These are phyloP conservation scores for Zosterops borbonicus DNA, from an alignment of 2,113 vertebrate species.

Conservation along the genomic window DNA sequence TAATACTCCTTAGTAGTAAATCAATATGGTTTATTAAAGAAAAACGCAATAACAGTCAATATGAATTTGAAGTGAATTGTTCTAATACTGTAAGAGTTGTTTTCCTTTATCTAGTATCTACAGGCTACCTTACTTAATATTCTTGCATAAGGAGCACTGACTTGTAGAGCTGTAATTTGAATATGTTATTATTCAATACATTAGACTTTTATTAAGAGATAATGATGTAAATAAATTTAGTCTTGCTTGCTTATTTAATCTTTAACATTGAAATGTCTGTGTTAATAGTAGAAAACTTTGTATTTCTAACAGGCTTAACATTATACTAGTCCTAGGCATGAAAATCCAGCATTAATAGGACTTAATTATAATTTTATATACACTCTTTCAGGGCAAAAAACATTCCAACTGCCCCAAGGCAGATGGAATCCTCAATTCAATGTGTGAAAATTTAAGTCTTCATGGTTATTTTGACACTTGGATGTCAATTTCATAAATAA, in stretches of 20 bases:
- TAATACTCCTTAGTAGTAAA: not conserved
- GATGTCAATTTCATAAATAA: slow-evolving; percentile 10
- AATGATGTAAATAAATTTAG: slow-evolving; percentile 6
- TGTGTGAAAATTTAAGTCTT: slow-evolving; percentile 17
- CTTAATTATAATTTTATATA: not conserved
- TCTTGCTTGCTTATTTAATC: slow-evolving; percentile 1
- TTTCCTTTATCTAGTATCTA: not conserved
- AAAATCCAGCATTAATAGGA: not conserved
- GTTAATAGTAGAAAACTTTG: not conserved
- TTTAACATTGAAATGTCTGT: not conserved
- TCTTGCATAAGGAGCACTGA: not conserved
- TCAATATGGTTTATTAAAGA: not conserved
- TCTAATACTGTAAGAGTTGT: not conserved
- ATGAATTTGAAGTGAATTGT: not conserved
- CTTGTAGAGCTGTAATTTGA: not conserved
- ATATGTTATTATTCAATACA: not conserved
- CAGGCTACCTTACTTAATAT: not conserved
- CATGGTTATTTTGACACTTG: slow-evolving; percentile 2
- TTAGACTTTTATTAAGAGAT: not conserved
- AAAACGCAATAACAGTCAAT: not conserved
- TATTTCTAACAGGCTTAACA: not conserved
- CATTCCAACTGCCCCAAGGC: not conserved
- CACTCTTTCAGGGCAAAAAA: not conserved
- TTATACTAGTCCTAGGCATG: not conserved
- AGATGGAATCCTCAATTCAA: not conserved